phyloP scores from a whole-genome alignment of 1,140 invertebrate species.

The Tenebrio molitor region DNA sequence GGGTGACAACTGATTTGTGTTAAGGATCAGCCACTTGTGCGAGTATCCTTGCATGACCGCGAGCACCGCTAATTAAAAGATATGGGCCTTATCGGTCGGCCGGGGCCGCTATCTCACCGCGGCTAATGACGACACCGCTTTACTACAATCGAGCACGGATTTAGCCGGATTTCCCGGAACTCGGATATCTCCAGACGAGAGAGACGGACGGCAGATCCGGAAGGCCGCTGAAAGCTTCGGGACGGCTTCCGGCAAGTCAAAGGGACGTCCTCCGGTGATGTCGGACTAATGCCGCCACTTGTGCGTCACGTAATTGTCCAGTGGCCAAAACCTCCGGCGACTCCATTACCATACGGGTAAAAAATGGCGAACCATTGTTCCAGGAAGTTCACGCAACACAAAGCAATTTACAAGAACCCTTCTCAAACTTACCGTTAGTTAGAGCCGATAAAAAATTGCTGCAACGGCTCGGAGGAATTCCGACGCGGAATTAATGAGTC shows the following conservation, averaged over 20 bases:
- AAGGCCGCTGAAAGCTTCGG: conserved; percentile 41
- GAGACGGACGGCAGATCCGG: conserved; percentile 31
- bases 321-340: background rate
- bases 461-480: too few relatives aligned
- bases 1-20: too few relatives aligned
- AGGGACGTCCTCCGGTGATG: conserved; percentile 24
- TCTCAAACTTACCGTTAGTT: background rate
- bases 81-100: conserved; percentile 24
- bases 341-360: background rate
- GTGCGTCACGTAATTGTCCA: conserved; percentile 25
- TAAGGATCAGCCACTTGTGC: too few relatives aligned
- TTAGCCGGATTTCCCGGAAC: conserved; percentile 45
- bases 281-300: conserved; percentile 28
- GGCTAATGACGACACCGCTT: conserved; percentile 43
- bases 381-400: background rate
- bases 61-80: conserved; percentile 35
- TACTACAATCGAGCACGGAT: conserved; percentile 41
- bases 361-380: background rate
- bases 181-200: conserved; percentile 40
- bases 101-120: conserved; percentile 28
- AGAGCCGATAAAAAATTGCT: background rate
- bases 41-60: too few relatives aligned
- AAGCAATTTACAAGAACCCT: background rate
- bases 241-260: conserved; percentile 39
- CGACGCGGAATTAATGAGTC: too few relatives aligned